Base-by-base conservation (phyloP, 2,113 vertebrate genomes). In the Oncorhynchus mykiss region DNA sequence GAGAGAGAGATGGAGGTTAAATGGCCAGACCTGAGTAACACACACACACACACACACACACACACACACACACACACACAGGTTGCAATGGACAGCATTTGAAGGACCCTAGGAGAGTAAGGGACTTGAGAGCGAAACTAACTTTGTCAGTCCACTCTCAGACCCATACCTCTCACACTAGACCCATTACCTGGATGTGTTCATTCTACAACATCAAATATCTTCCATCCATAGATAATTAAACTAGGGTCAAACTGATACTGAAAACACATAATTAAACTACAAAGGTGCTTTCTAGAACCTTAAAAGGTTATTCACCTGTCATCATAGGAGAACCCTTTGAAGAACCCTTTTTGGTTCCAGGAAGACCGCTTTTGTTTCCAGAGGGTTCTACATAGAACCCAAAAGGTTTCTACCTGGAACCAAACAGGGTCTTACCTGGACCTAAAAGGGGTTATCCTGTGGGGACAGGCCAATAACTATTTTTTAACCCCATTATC, bases 1-100 rank as follows among this genome's bases (percentile, higher is more conserved):
- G 86, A 90, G 86, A 88, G 81, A 34, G 34, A 90, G 91, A 91
- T 90, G 80, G 88, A 90, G 90, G 91, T 92, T 92, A 92, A 92
- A 89, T 91, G 89, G 89, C 89, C 91, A 88, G 89, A 91, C 89
- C 91, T 60, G 81, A 86, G 91, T 90, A 90, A 86, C 69, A 85
- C 81, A 77, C 84, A 39, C 11, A 74, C 60, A 66, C 62, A 34
- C 31, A 34, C 31, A 34, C 31, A 34, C 31, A 39, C 1, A 39
- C 34, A 39, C 34, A 39, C 34, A 39, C 1, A 39, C 34, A 39
- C 7, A 39, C 34, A 39, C 0, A 39, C 34, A 39, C 34, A 39
- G 73, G 49, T 74, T 51, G 82, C 73, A 80, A 73, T 67, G 73
- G 74, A 76, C 77, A 88, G 87, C 80, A 79, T 88, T 83, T 83